Percentiles rank a stretch among this genome's conserved stretches.
Conservation (phyloP, 2,888 invertebrate species). For the Caenorhabditis uteleia region DNA sequence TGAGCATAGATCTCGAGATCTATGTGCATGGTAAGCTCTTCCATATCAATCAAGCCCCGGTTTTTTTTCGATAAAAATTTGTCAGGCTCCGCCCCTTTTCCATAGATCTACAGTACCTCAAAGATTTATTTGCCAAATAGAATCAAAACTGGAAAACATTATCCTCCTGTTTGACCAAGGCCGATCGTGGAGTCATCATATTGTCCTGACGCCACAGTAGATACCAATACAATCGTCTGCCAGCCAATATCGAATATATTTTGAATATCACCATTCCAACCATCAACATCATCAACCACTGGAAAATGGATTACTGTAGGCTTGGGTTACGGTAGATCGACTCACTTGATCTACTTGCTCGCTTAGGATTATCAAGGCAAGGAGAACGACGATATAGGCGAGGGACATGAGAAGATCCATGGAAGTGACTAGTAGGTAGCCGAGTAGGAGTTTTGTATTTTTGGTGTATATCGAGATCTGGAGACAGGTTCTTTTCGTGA, state of each 20-base stretch:
- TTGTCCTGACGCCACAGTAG: constrained; percentile 51
- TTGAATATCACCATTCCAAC: constrained; percentile 50
- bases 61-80: too few relatives aligned
- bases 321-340: neutral
- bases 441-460: constrained; percentile 34
- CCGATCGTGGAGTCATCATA: constrained; percentile 46
- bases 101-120: too few relatives aligned
- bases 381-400: constrained; percentile 43
- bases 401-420: constrained; percentile 43
- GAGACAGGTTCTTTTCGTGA: constrained; percentile 3
- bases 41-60: too few relatives aligned
- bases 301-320: constrained; percentile 1
- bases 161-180: constrained; percentile 47
- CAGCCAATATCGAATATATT: constrained; percentile 50
- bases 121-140: too few relatives aligned
- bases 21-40: too few relatives aligned
- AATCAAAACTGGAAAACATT: constrained; percentile 50
- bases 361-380: constrained; percentile 33
- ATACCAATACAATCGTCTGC: constrained; percentile 58
- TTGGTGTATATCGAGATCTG: constrained; percentile 45
- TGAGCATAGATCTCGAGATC: too few relatives aligned
- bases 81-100: too few relatives aligned
- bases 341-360: constrained; percentile 40
- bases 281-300: constrained; percentile 52
- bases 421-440: constrained; percentile 36